phyloP scores from a whole-genome alignment of 2,888 invertebrate species.

The Drosophila silvestris region DNA sequence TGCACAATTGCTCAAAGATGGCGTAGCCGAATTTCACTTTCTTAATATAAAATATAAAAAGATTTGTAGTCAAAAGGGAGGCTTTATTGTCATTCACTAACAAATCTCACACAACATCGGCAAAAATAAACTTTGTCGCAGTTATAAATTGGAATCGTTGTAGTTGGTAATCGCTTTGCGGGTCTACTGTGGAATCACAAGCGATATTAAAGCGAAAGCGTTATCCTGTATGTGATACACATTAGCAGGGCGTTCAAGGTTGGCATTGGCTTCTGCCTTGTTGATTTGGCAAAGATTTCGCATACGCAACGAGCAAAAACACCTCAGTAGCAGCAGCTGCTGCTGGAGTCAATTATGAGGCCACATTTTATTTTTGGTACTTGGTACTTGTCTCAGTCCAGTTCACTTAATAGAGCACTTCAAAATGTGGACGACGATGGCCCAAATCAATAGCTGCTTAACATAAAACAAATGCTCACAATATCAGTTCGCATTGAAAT shows the following conservation, averaged over 20 bases:
- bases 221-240: background rate
- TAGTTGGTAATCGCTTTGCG: too few species aligned
- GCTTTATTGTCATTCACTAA: background rate
- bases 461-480: conserved; percentile 47
- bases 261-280: conserved; percentile 10
- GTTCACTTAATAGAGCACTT: conserved; percentile 16
- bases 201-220: conserved; percentile 7
- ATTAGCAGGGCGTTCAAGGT: conserved; percentile 3
- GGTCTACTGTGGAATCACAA: background rate
- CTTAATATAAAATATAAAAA: background rate
- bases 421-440: conserved; percentile 8
- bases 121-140: too few species aligned
- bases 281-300: conserved; percentile 26
- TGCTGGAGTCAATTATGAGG: conserved; percentile 26
- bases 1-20: background rate
- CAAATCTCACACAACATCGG: background rate
- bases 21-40: background rate
- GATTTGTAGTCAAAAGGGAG: background rate
- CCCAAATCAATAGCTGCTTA: conserved; percentile 21
- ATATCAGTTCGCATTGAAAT: conserved; percentile 25
- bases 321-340: background rate
- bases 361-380: conserved; percentile 46
- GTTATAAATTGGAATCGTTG: too few species aligned
- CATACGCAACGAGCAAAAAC: conserved; percentile 27
- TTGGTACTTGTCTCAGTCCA: conserved; percentile 14